Base-by-base conservation (phyloP, 1,140 invertebrate species). In the Drosophila rufa region DNA sequence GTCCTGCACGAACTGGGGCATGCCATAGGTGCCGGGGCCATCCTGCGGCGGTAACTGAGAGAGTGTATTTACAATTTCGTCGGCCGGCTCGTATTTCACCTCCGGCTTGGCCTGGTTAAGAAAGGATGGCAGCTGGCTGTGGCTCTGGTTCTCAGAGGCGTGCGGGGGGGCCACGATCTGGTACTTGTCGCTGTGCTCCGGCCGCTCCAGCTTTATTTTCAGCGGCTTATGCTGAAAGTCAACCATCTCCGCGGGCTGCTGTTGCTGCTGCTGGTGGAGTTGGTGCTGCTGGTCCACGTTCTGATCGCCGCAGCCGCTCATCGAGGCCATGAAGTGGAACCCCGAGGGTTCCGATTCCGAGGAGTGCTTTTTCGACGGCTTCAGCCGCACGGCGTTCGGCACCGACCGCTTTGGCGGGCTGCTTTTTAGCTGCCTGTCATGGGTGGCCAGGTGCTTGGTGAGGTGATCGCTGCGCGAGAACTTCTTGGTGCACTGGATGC, bases 401-500 rank as follows among this genome's bases (percentile, higher is more conserved):
- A 56, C 51, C 22, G 82, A 77, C 51, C 81, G 70, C 30, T 86
- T 91, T 11, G 65, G 79, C 17, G 90, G 84, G 40, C 57, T 89
- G 19, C 61, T 73, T 30, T 90, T 90, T 2, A 90, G 22, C 43
- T 90, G 85, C 6, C 85, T 70, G 53, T 90, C 85, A 50, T 92
- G 91, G 8, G 91, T 92, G 27, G 91, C 91, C 67, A 92, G 64
- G 91, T 98, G 97, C 92, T 98, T 98, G 0, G 96, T 95, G 4
- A 98, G 93, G 92, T 98, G 97, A 91, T 98, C 97, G 25, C 96
- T 97, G 7, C 97, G 93, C 92, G 96, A 96, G 90, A 98, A 98
- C 33, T 95, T 93, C 85, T 97, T 97, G 8, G 94, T 94, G 83
- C 97, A 98, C 12, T 95, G 94, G 0, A 93, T 92, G 90, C 97